Percentiles rank a stretch among this genome's conserved stretches.
Evolutionary conservation across 1,140 invertebrate genomes (phyloP).

Genomic region (Polypedilum vanderplanki): DNA sequence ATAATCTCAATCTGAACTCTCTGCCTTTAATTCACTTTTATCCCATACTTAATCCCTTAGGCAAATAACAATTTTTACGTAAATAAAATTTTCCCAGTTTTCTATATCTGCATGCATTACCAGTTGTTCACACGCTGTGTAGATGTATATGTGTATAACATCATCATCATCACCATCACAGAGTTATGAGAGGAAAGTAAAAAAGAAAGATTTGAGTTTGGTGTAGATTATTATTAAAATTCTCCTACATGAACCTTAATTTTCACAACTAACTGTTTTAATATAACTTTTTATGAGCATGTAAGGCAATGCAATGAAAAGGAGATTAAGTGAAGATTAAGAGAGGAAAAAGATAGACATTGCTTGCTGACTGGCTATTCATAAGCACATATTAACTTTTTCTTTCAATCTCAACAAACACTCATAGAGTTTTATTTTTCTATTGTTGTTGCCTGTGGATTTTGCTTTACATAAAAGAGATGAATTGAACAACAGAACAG

Average conservation of each 20-base stretch:
- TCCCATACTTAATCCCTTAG: background rate
- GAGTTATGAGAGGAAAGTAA: background rate
- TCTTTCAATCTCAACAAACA: too few species aligned
- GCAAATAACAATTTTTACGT: conserved; percentile 1
- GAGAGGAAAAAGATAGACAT: background rate
- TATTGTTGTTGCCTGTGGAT: too few species aligned
- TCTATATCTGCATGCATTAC: too few species aligned
- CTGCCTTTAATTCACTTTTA: background rate
- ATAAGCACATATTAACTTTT: too few species aligned
- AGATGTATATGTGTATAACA: too few species aligned
- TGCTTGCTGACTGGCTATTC: too few species aligned
- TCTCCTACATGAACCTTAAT: conserved; percentile 25
- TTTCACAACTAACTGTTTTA: conserved; percentile 29
- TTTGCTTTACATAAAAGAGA: too few species aligned
- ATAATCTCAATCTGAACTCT: too few species aligned
- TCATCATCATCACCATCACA: too few species aligned
- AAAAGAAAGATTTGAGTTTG: background rate
- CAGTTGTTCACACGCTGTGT: too few species aligned
- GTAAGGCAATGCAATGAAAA: conserved; percentile 28
- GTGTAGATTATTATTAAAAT: conserved; percentile 22
- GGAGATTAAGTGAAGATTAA: conserved; percentile 25
- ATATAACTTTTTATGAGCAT: conserved; percentile 29
- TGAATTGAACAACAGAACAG: too few species aligned
- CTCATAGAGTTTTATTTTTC: too few species aligned
- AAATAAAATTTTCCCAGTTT: background rate